Percentiles rank a stretch among this genome's conserved stretches.
These are phyloP conservation scores for Chaetura pelagica DNA, from an alignment of 2,113 vertebrate genomes.

Conservation along the genomic window DNA sequence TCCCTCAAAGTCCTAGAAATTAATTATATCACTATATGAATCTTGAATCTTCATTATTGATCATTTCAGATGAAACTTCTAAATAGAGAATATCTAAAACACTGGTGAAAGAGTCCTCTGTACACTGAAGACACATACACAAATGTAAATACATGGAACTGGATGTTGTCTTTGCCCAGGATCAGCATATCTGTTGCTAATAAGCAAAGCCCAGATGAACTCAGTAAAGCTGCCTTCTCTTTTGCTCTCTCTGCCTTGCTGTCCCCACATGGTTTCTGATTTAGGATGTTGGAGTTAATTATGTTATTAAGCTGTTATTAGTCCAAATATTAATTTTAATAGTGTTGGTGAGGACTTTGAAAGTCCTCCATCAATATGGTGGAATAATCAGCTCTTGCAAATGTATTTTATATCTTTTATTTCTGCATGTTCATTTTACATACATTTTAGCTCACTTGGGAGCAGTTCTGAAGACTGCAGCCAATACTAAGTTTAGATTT, in stretches of 20 bases:
- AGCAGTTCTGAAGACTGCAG: not conserved
- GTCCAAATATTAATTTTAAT: not conserved
- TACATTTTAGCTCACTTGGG: not conserved
- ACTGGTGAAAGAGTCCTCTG: not conserved
- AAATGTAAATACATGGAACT: not conserved
- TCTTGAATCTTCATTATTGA: not conserved
- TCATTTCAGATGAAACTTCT: not conserved
- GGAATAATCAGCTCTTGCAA: not conserved
- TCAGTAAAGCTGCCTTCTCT: not conserved
- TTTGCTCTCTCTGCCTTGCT: not conserved
- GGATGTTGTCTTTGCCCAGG: not conserved
- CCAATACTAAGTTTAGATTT: not conserved
- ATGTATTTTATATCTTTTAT: not conserved
- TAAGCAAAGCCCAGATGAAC: not conserved
- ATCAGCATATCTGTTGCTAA: not conserved
- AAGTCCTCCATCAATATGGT: not conserved
- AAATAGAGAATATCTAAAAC: not conserved
- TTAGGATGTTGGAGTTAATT: not conserved
- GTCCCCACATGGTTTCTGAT: not conserved
- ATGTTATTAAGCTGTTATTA: not conserved
- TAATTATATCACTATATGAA: not conserved
- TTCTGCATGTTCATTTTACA: not conserved
- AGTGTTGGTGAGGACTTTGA: not conserved
- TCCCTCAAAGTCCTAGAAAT: not conserved
- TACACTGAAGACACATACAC: not conserved